phyloP scores from a whole-genome alignment of 2,888 invertebrate genomes.

The Conistra vaccinii region DNA sequence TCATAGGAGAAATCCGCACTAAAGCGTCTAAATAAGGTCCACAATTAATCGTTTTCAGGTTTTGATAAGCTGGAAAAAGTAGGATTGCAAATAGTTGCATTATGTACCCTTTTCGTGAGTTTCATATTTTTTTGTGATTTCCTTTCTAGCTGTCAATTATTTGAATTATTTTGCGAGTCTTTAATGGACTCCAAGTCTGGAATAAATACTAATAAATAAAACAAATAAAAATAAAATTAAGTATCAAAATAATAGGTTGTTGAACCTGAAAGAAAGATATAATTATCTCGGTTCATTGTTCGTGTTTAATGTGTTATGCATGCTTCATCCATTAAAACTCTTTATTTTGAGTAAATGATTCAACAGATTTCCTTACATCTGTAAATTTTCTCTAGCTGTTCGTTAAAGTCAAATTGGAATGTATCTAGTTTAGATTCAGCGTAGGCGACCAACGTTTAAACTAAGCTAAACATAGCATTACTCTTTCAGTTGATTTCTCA shows the following conservation, averaged over 20 bases:
- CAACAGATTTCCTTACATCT: constrained; percentile 12
- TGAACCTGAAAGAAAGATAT: constrained; percentile 13
- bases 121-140: not conserved
- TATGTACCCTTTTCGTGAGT: not conserved
- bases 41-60: too few species aligned
- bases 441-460: constrained; percentile 40
- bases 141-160: not conserved
- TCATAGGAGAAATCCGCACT: too few species aligned
- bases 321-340: constrained; percentile 20
- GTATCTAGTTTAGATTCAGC: constrained; percentile 19
- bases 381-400: constrained; percentile 20
- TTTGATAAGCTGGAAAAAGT: not conserved
- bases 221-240: too few species aligned
- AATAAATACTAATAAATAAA: too few species aligned
- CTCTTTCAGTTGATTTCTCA: constrained; percentile 8
- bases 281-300: constrained; percentile 19
- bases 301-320: constrained; percentile 15
- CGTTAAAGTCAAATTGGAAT: constrained; percentile 16
- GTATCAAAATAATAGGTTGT: not conserved
- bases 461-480: constrained; percentile 41
- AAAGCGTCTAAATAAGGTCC: too few species aligned
- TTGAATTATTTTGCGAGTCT: not conserved
- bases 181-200: not conserved
- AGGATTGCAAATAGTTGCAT: too few species aligned
- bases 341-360: constrained; percentile 25